Base-by-base conservation (phyloP, 2,113 vertebrate species). In the Theristicus caerulescens region DNA sequence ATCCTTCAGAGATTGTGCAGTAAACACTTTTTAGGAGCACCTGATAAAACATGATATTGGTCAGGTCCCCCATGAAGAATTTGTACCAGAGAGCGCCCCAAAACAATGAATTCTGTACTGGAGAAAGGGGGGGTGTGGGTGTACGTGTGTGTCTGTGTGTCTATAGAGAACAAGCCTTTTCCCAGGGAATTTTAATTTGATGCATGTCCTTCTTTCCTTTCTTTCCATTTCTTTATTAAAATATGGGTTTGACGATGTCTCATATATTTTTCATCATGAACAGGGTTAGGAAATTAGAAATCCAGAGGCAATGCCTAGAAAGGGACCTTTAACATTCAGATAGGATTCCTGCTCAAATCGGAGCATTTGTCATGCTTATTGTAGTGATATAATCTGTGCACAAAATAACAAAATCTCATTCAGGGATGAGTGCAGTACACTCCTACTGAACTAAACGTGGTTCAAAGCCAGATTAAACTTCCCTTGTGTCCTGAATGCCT, bases 331-430 rank as follows among this genome's bases (percentile, higher is more conserved):
- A 91, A 88, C 86, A 65, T 47, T 47, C 59, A 86, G 31, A 7
- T 29, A 25, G 54, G 38, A 71, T 24, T 91, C 36, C 64, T 80
- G 54, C 57, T 93, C 62, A 81, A 94, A 88, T 32, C 70, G 34
- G 34, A 76, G 32, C 62, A 82, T 96, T 96, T 95, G 71, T 82
- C 47, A 90, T 86, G 16, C 69, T 64, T 90, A 58, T 62, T 91
- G 70, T 72, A 61, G 38, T 85, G 72, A 86, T 92, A 62, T 74
- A 83, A 90, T 74, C 70, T 91, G 22, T 42, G 62, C 42, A 67
- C 71, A 73, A 88, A 88, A 91, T 84, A 96, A 58, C 58, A 88
- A 64, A 82, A 52, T 51, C 74, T 88, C 90, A 29, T n/a, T 92
- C 16, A 69, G 13, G 9, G 36, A 47, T 12, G n/a, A 78, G 44